phyloP scores from a whole-genome alignment of 2,888 invertebrate species.

The Morpho helenor region DNA sequence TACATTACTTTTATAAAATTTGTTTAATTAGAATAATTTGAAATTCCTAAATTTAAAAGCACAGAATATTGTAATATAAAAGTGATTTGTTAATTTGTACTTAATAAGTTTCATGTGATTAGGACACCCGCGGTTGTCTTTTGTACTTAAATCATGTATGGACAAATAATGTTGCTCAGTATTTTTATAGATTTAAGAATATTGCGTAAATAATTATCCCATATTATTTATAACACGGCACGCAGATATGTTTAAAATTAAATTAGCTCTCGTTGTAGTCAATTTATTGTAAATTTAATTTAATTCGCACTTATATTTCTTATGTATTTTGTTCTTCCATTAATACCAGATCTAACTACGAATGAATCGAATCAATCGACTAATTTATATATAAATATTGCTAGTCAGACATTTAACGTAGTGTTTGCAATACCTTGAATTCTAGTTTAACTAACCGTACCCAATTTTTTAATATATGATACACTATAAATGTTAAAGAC shows the following conservation, averaged over 20 bases:
- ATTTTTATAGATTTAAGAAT: slow-evolving; percentile 74
- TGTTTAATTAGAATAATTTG: slow-evolving; percentile 55
- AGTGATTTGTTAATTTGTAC: slow-evolving; percentile 48
- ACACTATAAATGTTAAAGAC: too few relatives aligned
- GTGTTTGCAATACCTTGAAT: too few relatives aligned
- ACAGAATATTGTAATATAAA: slow-evolving; percentile 55
- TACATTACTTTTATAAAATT: slow-evolving; percentile 46
- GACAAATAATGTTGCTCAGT: slow-evolving; percentile 72
- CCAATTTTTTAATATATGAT: too few relatives aligned
- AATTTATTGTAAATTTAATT: slow-evolving; percentile 43
- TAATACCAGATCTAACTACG: too few relatives aligned
- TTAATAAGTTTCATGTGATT: slow-evolving; percentile 48
- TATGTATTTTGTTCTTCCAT: slow-evolving; percentile 15
- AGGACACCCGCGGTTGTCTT: slow-evolving; percentile 51
- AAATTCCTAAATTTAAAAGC: slow-evolving; percentile 53
- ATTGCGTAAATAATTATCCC: slow-evolving; percentile 51
- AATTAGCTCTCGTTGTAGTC: slow-evolving; percentile 49
- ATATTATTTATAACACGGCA: slow-evolving; percentile 53
- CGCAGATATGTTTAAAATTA: slow-evolving; percentile 53
- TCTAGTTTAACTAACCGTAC: too few relatives aligned
- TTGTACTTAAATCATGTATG: slow-evolving; percentile 54
- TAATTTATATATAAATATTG: too few relatives aligned
- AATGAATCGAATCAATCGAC: slow-evolving; percentile 7
- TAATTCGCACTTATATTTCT: slow-evolving; percentile 12
- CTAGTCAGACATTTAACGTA: too few relatives aligned